Evolutionary conservation across 2,113 vertebrate species (phyloP), one percentile per base, ranked within the genome.

Genomic region (Empidonax alnorum): DNA sequence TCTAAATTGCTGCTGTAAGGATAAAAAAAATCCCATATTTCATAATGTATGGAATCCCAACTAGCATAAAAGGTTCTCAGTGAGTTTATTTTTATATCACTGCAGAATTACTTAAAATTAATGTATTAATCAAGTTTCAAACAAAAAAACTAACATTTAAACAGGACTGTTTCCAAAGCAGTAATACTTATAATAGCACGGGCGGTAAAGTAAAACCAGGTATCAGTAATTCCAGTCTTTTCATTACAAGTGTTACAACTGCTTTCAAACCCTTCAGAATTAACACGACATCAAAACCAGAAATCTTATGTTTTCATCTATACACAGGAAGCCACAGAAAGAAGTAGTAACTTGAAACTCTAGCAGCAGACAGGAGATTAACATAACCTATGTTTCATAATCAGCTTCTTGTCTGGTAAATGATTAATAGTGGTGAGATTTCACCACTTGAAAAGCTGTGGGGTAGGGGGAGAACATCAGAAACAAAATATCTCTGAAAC

Each of bases 261-360:
- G n/a, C 52, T 93, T 91, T 82, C 30, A 68, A 87, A 93, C 87
- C n/a, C 27, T 75, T 74, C 33, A 84, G 10, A 77, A 84, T 58
- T 55, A 47, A 87, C 78, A 59, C 27, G 12, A 35, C 85, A 84
- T 31, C 16, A 42, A 59, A 76, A 71, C 10, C 27, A 94, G 35
- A 39, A 87, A 74, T 69, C 78, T 42, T 46, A 50, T 24, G 30
- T 72, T 95, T 81, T 90, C 37, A 76, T 89, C 58, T 76, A 66
- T 93, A 67, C 31, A 79, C 49, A 94, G 44, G 74, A 96, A 96
- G 56, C 39, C 69, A 63, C 35, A 63, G 30, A 84, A 74, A 87
- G 1, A 14, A 77, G 65, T 44, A 93, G 65, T 78, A 35, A 63
- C 69, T 91, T 67, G 17, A 78, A 89, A 91, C 21, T n/a, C 27